phyloP scores from a whole-genome alignment of 92 coral and sea anemone species.

The Porites evermanni region DNA sequence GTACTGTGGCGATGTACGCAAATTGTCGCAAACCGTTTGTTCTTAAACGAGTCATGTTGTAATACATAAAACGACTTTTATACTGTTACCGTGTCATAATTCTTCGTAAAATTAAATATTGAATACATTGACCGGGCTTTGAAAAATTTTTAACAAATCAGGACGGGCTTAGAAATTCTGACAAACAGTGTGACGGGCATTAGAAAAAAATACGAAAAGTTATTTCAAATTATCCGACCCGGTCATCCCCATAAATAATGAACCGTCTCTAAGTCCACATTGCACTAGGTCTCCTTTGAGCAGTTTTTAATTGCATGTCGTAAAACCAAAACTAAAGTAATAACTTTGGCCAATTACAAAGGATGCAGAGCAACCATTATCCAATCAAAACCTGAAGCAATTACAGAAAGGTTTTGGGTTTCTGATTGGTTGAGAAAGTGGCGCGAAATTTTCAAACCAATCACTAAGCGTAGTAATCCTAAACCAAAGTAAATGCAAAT shows the following conservation, averaged over 20 bases:
- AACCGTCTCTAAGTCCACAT: neutral
- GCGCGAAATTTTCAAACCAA: too few species aligned
- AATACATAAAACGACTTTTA: conserved; percentile 13
- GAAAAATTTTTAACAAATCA: conserved; percentile 7
- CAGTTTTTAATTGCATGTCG: neutral
- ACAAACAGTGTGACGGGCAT: conserved; percentile 10
- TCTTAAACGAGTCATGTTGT: conserved; percentile 12
- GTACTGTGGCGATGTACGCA: conserved; percentile 15
- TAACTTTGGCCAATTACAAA: conserved; percentile 27
- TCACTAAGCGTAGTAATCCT: too few species aligned
- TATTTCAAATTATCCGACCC: conserved; percentile 14
- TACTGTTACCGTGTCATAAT: conserved; percentile 13
- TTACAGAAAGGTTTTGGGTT: neutral
- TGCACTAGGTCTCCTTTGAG: too few species aligned
- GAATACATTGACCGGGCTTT: conserved; percentile 17
- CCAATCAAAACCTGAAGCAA: conserved; percentile 25
- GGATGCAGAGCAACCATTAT: conserved; percentile 30
- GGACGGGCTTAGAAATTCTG: conserved; percentile 20
- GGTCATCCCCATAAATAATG: neutral
- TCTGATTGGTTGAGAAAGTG: too few species aligned
- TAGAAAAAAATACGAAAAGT: conserved; percentile 8
- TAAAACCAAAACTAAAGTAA: too few species aligned
- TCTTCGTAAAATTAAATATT: conserved; percentile 5
- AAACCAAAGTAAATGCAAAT: too few species aligned
- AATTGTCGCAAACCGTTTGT: conserved; percentile 5